Evolutionary conservation across 2,113 vertebrate genomes (phyloP), one percentile per base, ranked within the genome.

Genomic region (Myotis davidii): DNA sequence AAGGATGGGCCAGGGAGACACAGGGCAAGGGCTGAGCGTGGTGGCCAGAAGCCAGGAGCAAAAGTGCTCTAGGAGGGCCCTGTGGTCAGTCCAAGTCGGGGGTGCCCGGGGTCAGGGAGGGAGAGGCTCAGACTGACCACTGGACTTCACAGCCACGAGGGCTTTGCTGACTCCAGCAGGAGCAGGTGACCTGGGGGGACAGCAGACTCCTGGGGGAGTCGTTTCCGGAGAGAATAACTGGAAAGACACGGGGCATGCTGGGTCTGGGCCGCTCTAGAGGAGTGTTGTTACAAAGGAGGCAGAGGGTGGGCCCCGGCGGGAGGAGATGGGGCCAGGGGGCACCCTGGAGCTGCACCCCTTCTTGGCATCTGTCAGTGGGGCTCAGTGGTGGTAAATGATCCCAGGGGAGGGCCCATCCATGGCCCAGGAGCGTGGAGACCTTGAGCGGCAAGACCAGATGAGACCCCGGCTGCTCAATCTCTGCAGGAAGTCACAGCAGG

Each of bases 371-470:
- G 27, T 37, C 14, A 23, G 9, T 9, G 14, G 23, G 67, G 21
- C 16, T 16, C 16, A 39, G 48, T 3, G 17, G 56, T 6, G 9
- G 3, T 27, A 39, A 27, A 29, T 9, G 70, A n/a, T 9, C 74
- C 45, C 0, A 1, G 34, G 29, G 11, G 18, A 27, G 70, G 8
- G 2, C 56, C 20, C 11, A 3, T 5, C 0, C 0, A 10, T 12
- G 48, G 8, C 65, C 5, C 3, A 23, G 67, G 32, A 21, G 8
- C 1, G 27, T 0, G 5, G 29, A 17, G 1, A 56, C 25, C 64
- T 29, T 8, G 27, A 52, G 74, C 2, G 11, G n/a, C 25, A 34
- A 18, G 17, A n/a, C 13, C 1, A 2, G 45, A 11, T 10, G 9
- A 39, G 34, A 12, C 18, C 17, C 2, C 0, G 1, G 32, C 34